These are phyloP conservation scores for Colinus virginianus DNA, from an alignment of 2,113 vertebrate genomes.

Conservation along the genomic window DNA sequence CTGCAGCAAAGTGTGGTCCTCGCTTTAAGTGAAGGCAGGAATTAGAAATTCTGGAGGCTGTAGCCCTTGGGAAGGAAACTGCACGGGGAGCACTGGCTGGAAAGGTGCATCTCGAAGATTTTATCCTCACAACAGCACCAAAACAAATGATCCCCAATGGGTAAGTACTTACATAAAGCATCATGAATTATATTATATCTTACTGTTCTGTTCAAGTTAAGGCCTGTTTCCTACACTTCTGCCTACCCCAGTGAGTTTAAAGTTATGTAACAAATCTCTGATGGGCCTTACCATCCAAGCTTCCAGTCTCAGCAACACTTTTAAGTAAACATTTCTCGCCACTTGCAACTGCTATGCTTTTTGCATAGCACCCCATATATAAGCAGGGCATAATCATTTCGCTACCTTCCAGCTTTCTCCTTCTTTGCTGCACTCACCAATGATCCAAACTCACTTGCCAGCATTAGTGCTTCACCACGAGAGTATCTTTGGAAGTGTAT, in stretches of 20 bases:
- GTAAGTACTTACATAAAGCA: background rate
- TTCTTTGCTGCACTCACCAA: background rate
- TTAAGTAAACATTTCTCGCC: background rate
- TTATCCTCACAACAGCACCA: background rate
- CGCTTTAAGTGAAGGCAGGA: background rate
- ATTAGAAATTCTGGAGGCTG: background rate
- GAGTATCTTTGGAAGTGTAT: background rate
- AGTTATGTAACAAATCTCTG: background rate
- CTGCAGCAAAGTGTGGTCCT: background rate
- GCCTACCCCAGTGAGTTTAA: background rate
- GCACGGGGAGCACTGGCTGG: background rate
- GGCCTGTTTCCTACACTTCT: background rate
- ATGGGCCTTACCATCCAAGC: background rate
- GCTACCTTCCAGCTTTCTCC: background rate
- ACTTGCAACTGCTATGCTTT: rapidly evolving
- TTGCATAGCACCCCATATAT: background rate
- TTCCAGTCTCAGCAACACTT: background rate
- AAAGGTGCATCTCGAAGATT: background rate
- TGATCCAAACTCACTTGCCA: background rate
- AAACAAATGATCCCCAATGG: background rate
- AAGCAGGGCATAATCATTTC: background rate
- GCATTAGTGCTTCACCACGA: background rate
- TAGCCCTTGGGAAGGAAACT: background rate
- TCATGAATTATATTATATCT: rapidly evolving
- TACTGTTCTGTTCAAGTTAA: background rate